Evolutionary conservation across 2,113 vertebrate genomes (phyloP).

Genomic region (Lycocorax pyrrhopterus): DNA sequence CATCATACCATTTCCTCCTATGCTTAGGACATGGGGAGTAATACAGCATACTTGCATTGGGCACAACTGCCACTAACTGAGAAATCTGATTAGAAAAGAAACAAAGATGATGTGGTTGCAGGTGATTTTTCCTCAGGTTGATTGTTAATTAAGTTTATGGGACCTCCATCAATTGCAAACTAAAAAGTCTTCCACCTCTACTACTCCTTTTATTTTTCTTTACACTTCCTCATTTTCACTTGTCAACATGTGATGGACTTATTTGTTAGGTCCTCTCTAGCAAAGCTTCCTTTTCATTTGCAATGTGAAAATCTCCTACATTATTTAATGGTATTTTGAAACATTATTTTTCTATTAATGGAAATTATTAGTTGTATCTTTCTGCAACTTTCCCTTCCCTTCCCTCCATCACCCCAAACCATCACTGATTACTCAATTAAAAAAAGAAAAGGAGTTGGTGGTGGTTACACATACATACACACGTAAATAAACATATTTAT

Average conservation of each 20-base stretch:
- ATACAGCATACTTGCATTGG: background rate
- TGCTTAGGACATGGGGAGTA: background rate
- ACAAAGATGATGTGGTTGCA: background rate
- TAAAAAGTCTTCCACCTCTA: slow-evolving; percentile 58
- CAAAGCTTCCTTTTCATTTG: slow-evolving; percentile 41
- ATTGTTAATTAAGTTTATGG: slow-evolving; percentile 59
- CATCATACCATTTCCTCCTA: background rate
- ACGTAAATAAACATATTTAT: background rate
- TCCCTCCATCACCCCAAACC: background rate
- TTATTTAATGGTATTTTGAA: slow-evolving; percentile 33
- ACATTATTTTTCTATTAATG: slow-evolving; percentile 29
- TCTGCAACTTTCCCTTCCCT: background rate
- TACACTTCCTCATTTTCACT: slow-evolving; percentile 67
- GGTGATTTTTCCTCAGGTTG: slow-evolving; percentile 31
- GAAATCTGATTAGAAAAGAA: slow-evolving; percentile 7
- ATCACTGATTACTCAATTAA: background rate
- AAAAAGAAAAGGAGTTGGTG: background rate
- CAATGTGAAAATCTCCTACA: slow-evolving; percentile 44
- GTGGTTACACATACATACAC: background rate
- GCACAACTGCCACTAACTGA: background rate
- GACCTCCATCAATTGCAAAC: slow-evolving; percentile 32
- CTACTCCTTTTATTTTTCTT: slow-evolving; percentile 47
- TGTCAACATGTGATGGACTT: slow-evolving; percentile 63
- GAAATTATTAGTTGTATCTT: background rate
- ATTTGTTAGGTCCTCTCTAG: slow-evolving; percentile 33